Conservation (phyloP, 1,140 invertebrate genomes). For the Pachypeltis micranthus region DNA sequence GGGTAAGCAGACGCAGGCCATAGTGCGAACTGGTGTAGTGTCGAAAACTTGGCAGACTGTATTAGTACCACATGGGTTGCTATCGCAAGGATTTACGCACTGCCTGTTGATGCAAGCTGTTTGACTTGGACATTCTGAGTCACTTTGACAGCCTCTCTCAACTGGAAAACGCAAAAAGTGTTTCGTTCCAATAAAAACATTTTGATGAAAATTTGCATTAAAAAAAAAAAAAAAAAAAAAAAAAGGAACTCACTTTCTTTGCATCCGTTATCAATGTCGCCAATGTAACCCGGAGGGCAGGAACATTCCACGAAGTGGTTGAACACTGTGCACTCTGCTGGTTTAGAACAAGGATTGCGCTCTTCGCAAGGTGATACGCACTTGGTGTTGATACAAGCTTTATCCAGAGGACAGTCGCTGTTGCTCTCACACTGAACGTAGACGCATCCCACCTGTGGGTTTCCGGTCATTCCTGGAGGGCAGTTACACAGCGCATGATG, state of each 20-base stretch:
- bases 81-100: constrained; percentile 75
- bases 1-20: constrained; percentile 77
- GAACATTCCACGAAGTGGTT: constrained; percentile 62
- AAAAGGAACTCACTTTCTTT: constrained; percentile 36
- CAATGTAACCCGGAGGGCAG: constrained; percentile 63
- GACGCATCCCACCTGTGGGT: constrained; percentile 62
- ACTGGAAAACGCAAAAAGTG: constrained; percentile 29
- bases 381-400: constrained; percentile 65
- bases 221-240: too few species aligned
- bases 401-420: constrained; percentile 57
- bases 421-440: constrained; percentile 62
- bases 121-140: constrained; percentile 69
- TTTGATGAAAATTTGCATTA: not conserved
- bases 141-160: constrained; percentile 59
- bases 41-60: constrained; percentile 68
- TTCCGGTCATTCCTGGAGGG: constrained; percentile 63
- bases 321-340: constrained; percentile 60
- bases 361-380: constrained; percentile 63
- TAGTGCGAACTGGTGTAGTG: constrained; percentile 68
- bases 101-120: constrained; percentile 66
- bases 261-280: constrained; percentile 53
- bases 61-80: constrained; percentile 68
- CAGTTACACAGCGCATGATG: constrained; percentile 73
- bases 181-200: not conserved
- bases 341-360: constrained; percentile 50